phyloP scores from a whole-genome alignment of 1,140 invertebrate genomes.

The Centruroides sculpturatus region DNA sequence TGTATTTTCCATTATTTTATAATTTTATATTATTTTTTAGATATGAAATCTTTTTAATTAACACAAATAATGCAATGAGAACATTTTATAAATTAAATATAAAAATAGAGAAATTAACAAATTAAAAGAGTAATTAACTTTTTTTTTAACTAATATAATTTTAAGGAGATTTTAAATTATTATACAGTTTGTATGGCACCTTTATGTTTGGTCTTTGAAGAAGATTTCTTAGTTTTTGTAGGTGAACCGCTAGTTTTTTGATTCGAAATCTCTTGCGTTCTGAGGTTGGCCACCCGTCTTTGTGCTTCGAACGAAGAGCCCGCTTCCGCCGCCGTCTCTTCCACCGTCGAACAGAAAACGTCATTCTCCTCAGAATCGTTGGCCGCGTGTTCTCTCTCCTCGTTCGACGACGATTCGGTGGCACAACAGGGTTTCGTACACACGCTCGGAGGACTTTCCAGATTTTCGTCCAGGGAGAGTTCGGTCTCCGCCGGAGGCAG shows the following conservation, averaged over 20 bases:
- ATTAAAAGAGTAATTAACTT: too few species aligned
- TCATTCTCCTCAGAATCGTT: neutral
- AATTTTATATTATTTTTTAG: too few species aligned
- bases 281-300: neutral
- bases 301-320: neutral
- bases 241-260: neutral
- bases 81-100: too few species aligned
- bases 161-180: neutral
- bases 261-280: neutral
- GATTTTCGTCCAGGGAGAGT: neutral
- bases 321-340: neutral
- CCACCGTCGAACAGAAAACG: neutral
- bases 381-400: conserved; percentile 3
- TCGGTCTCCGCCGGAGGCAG: neutral
- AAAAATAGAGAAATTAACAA: too few species aligned
- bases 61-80: too few species aligned
- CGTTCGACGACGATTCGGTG: conserved; percentile 2
- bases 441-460: conserved; percentile 3
- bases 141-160: too few species aligned
- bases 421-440: conserved; percentile 14
- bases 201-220: conserved; percentile 3
- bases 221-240: neutral
- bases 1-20: too few species aligned
- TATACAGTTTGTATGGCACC: conserved; percentile 14
- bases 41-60: too few species aligned